Evolutionary conservation across 2,797 vertebrate genomes (phyloP), one percentile per base, ranked within the genome.

Genomic region (Sparidentex hasta): DNA sequence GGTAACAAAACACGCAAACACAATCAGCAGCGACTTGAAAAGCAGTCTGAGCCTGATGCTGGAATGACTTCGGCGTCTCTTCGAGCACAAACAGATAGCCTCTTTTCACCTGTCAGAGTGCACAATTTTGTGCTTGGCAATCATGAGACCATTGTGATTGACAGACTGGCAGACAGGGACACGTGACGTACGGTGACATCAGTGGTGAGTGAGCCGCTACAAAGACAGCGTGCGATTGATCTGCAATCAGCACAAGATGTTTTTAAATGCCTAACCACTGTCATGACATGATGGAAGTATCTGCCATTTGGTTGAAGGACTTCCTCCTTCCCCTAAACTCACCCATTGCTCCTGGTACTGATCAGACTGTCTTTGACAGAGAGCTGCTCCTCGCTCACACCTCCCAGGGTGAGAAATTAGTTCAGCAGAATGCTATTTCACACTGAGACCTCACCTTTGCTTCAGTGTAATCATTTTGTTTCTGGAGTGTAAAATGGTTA

Each of bases 401-500:
- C 63, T 86, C 71, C 78, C 76, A 23, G 56, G 68, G 58, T 77
- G 48, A 66, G 68, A 78, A 83, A 86, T 85, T 73, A 83, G 61
- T 66, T 65, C 4, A 21, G 44, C 59, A 4, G 72, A 86, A 80
- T 62, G 73, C 43, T 61, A 64, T 93, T 82, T 91, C 80, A 76
- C 79, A 74, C 51, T 2, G n/a, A 81, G 16, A 66, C 52, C 44
- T 82, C 51, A 87, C 87, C 76, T 90, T 75, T 2, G 16, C 65
- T 78, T 65, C 33, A 17, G 0, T 56, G 75, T 66, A 76, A 86
- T 88, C 69, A 74, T 74, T 65, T 64, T 58, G 17, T 74, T 80
- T 80, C 70, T 25, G 23, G 41, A 72, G 76, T 81, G 78, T 86
- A 78, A 86, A 86, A 83, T 79, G 78, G 71, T 76, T 78, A 41